These are phyloP conservation scores for Sciurus niger DNA, from an alignment of 2,113 vertebrate genomes.

Conservation along the genomic window DNA sequence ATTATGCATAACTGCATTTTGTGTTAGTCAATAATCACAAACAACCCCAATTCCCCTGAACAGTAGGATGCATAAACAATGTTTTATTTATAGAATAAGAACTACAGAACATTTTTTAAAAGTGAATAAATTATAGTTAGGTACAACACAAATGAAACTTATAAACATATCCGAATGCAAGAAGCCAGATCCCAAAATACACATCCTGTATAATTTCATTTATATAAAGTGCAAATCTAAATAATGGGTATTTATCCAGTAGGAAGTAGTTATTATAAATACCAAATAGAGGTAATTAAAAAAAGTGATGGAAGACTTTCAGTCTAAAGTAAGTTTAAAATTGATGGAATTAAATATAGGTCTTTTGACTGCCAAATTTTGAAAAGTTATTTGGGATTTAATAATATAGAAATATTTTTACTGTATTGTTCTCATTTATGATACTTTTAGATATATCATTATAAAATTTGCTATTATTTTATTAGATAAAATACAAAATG, in stretches of 20 bases:
- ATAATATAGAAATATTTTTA: neutral
- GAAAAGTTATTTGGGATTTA: neutral
- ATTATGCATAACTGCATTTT: neutral
- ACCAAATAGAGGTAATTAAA: neutral
- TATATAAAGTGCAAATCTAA: neutral
- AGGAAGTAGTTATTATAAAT: neutral
- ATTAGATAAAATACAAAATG: neutral
- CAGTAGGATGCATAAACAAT: neutral
- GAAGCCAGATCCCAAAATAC: neutral
- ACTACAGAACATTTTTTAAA: neutral
- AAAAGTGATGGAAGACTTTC: neutral
- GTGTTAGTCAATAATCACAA: neutral
- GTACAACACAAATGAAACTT: neutral
- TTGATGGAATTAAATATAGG: neutral
- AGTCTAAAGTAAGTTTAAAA: neutral
- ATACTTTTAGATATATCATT: neutral
- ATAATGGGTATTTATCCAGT: neutral
- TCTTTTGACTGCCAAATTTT: neutral
- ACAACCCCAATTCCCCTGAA: neutral
- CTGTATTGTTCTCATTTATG: neutral
- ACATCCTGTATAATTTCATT: neutral
- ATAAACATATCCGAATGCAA: neutral
- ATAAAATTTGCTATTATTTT: neutral
- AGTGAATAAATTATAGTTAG: neutral
- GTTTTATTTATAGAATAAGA: neutral